Conservation (phyloP, 2,113 vertebrate species). For the Etia nguti region DNA sequence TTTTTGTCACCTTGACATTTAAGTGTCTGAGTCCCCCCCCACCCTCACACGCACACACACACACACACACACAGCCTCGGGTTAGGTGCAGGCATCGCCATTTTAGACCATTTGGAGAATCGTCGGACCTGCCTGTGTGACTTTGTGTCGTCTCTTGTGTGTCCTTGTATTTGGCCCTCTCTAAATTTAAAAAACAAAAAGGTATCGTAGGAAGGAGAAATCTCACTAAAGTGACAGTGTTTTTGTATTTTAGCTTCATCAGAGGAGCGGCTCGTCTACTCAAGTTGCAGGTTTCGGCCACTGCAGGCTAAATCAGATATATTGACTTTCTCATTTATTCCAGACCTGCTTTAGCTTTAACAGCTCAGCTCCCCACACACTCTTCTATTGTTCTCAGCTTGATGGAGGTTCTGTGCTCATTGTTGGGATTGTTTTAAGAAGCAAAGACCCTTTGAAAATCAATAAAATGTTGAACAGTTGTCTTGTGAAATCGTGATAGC, state of each 20-base stretch:
- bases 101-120: conserved; percentile 29
- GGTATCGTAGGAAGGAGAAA: neutral
- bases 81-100: conserved; percentile 6
- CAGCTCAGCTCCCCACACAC: neutral
- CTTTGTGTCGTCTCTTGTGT: conserved; percentile 18
- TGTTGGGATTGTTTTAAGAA: neutral
- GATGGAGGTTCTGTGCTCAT: neutral
- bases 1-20: conserved; percentile 71
- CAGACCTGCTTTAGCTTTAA: conserved; percentile 22
- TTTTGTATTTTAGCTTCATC: neutral
- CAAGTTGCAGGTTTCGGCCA: conserved; percentile 9
- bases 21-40: neutral
- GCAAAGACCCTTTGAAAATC: neutral
- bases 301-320: conserved; percentile 54
- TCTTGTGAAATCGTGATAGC: neutral
- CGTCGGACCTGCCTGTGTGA: neutral
- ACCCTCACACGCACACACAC: neutral
- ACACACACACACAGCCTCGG: neutral
- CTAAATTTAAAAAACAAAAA: conserved; percentile 1
- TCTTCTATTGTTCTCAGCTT: neutral
- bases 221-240: neutral
- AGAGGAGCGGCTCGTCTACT: neutral
- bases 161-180: neutral
- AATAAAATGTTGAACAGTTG: neutral
- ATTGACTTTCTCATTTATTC: conserved; percentile 53